phyloP scores from a whole-genome alignment of 2,888 invertebrate species.

The Monochamus alternatus region DNA sequence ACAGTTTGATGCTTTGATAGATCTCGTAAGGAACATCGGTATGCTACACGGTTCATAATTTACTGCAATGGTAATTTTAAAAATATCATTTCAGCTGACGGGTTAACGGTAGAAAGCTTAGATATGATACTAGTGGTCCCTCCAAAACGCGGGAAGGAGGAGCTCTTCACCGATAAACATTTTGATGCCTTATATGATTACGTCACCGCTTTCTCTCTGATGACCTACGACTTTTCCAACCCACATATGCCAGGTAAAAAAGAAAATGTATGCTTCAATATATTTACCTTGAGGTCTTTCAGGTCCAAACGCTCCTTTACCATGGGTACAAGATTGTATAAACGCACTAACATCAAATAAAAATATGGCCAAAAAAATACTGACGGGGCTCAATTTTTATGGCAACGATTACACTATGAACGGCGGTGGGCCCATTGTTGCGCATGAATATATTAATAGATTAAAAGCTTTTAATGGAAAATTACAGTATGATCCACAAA shows the following conservation, averaged over 20 bases:
- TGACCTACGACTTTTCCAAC: conserved; percentile 96
- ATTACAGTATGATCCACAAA: conserved; percentile 83
- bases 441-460: conserved; percentile 83
- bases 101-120: conserved; percentile 74
- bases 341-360: conserved; percentile 80
- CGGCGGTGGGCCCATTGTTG: conserved; percentile 88
- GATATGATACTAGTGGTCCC: conserved; percentile 86
- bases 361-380: conserved; percentile 82
- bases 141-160: conserved; percentile 79
- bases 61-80: conserved; percentile 18
- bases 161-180: conserved; percentile 82
- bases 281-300: conserved; percentile 53
- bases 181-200: conserved; percentile 84
- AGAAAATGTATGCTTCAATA: neutral
- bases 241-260: conserved; percentile 82
- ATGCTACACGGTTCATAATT: conserved; percentile 53
- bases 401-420: conserved; percentile 90
- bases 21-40: conserved; percentile 79
- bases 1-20: conserved; percentile 74
- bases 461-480: conserved; percentile 84
- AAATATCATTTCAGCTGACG: conserved; percentile 71
- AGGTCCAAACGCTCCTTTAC: conserved; percentile 92
- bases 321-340: conserved; percentile 87
- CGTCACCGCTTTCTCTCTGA: conserved; percentile 92
- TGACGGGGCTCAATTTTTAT: conserved; percentile 94